A percentile compares a stretch with the other conserved stretches of the same genome.
These are phyloP conservation scores for Rhodeus uyekii DNA, from an alignment of 2,797 vertebrate genomes.

Conservation along the genomic window DNA sequence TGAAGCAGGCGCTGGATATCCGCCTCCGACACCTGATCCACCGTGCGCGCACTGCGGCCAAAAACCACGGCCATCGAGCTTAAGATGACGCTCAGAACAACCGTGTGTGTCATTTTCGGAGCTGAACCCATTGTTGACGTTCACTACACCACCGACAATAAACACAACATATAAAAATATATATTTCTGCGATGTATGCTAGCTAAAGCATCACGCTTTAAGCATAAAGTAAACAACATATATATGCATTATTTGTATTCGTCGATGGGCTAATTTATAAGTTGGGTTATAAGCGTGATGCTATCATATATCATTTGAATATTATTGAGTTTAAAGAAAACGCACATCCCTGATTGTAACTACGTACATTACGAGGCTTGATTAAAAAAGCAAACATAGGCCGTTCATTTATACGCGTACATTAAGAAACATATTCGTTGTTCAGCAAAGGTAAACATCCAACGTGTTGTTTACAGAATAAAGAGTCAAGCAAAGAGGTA, in stretches of 20 bases:
- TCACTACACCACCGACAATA: constrained; percentile 20
- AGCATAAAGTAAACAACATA: neutral
- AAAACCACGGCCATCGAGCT: constrained; percentile 71
- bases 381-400: constrained; percentile 1
- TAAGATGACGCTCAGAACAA: constrained; percentile 74
- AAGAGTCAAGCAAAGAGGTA: neutral
- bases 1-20: constrained; percentile 96
- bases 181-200: neutral
- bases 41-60: constrained; percentile 81
- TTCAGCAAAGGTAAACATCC: neutral
- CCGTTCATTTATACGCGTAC: neutral
- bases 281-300: neutral
- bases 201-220: neutral
- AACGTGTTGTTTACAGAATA: neutral
- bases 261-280: neutral
- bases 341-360: neutral
- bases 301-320: neutral
- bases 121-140: constrained; percentile 61
- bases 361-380: neutral
- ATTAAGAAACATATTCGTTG: neutral
- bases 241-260: neutral
- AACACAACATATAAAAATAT: neutral
- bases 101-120: constrained; percentile 60
- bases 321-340: neutral
- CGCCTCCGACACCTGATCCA: constrained; percentile 88